Evolutionary conservation across 2,797 vertebrate species (phyloP), one percentile per base, ranked within the genome.

Genomic region (Scarus forsteni): DNA sequence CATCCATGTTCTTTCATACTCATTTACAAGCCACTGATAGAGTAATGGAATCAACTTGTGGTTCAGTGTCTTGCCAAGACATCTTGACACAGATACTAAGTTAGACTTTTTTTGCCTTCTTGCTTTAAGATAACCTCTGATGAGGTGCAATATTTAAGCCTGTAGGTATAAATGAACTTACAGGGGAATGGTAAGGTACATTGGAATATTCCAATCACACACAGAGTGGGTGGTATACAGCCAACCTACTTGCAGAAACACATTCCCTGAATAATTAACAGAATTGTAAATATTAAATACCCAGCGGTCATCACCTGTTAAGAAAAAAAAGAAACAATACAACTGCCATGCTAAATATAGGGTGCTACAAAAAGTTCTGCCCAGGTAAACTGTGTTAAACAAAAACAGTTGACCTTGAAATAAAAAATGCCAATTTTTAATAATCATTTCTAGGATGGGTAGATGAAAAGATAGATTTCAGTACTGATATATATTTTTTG

Each of bases 251-350:
- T 86, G 88, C 66, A 79, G 88, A 89, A 88, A 88, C 68, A 85
- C 44, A 75, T 57, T 40, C 19, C 16, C 58, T 94, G 78, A 94
- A 95, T 93, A 87, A 95, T 94, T 90, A 74, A 94, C 75, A 73
- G 52, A 60, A 43, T 65, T 85, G 85, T 95, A 92, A 94, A 94
- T 94, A 93, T 94, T 94, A 92, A 87, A 94, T 93, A 85, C 82
- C 79, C 49, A 62, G 74, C 80, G 78, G 85, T 81, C 85, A 86
- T 87, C 75, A 88, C 84, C 75, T 78, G 39, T 75, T 77, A 76
- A 83, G 77, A 70, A 80, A 78, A 83, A 76, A 19, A 14, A 56
- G 70, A 83, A 77, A 88, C 80, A 75, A 75, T 79, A 84, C 80
- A 52, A 49, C 78, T 78, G 79, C 79, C 66, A 59, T 83, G 84